phyloP scores from a whole-genome alignment of 92 coral and sea anemone genomes.

The Virgularia gustaviana region DNA sequence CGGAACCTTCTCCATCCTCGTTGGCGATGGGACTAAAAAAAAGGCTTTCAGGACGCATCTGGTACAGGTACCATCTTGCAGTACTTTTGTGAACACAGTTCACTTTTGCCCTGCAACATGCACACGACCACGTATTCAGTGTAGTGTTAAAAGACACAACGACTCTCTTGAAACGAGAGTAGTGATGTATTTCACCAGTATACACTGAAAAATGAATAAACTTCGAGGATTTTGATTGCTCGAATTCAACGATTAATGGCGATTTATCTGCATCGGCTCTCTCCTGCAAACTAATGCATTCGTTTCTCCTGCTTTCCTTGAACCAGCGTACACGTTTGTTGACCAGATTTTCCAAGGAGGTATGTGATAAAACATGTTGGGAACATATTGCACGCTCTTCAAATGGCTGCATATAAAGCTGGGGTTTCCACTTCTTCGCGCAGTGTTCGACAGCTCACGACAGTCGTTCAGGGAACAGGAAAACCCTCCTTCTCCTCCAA shows the following conservation, averaged over 20 bases:
- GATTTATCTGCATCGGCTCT: conserved; percentile 16
- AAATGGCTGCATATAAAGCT: conserved; percentile 49
- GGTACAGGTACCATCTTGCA: conserved; percentile 39
- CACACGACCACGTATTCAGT: conserved; percentile 20
- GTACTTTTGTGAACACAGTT: conserved; percentile 40
- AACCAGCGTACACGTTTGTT: conserved; percentile 43
- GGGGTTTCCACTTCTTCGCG: conserved; percentile 44
- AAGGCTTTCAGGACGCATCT: conserved; percentile 2
- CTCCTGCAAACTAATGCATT: conserved; percentile 23
- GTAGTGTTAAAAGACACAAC: conserved; percentile 10
- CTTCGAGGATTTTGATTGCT: conserved; percentile 33
- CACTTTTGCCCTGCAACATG: conserved; percentile 30
- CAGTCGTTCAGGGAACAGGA: conserved; percentile 46
- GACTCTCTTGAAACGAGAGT: conserved; percentile 49
- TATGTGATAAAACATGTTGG: conserved; percentile 20
- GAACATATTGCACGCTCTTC: too few relatives aligned
- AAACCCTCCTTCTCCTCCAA: conserved; percentile 5
- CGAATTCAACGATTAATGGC: conserved; percentile 39
- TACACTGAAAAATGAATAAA: conserved; percentile 39
- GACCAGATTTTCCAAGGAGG: conserved; percentile 21
- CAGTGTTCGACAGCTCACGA: conserved; percentile 43
- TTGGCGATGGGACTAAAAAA: neutral
- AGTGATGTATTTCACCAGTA: conserved; percentile 47
- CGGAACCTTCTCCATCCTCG: neutral
- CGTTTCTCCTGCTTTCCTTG: conserved; percentile 28